Percentiles rank a stretch among this genome's conserved stretches.
Evolutionary conservation across 2,797 vertebrate genomes (phyloP).

Genomic region (Epinephelus coioides): DNA sequence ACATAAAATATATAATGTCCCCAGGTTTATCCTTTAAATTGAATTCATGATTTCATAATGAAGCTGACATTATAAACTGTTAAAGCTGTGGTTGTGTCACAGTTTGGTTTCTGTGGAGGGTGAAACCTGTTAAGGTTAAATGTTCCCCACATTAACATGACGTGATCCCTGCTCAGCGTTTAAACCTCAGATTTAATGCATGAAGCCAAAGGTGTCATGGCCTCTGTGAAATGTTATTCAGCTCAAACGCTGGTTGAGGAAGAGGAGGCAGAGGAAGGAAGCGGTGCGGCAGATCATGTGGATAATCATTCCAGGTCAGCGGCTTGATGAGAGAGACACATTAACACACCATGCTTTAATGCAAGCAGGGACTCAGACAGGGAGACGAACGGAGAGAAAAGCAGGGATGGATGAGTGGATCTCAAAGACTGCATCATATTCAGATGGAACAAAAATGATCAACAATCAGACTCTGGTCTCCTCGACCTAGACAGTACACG

Average conservation of each 20-base stretch:
- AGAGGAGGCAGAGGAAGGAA: slow-evolving; percentile 1
- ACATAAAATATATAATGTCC: too few relatives aligned
- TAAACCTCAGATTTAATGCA: slow-evolving; percentile 33
- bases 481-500: too few relatives aligned
- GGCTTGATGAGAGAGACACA: slow-evolving; percentile 63
- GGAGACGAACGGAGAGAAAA: slow-evolving; percentile 31
- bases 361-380: slow-evolving; percentile 24
- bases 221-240: slow-evolving; percentile 19
- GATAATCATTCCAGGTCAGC: slow-evolving; percentile 74
- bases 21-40: neutral
- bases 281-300: slow-evolving; percentile 60
- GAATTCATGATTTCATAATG: neutral
- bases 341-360: slow-evolving; percentile 54
- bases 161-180: slow-evolving; percentile 27
- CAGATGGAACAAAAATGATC: neutral
- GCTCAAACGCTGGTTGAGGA: slow-evolving; percentile 19
- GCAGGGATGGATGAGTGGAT: slow-evolving; percentile 13
- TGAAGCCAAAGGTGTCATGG: slow-evolving; percentile 35
- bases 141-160: slow-evolving; percentile 14
- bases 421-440: neutral
- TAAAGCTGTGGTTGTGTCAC: neutral
- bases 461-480: neutral
- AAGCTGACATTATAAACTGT: neutral
- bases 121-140: slow-evolving; percentile 20
- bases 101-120: neutral